These are phyloP conservation scores for Oreonectes daqikongensis DNA, from an alignment of 2,797 vertebrate species.

Conservation along the genomic window DNA sequence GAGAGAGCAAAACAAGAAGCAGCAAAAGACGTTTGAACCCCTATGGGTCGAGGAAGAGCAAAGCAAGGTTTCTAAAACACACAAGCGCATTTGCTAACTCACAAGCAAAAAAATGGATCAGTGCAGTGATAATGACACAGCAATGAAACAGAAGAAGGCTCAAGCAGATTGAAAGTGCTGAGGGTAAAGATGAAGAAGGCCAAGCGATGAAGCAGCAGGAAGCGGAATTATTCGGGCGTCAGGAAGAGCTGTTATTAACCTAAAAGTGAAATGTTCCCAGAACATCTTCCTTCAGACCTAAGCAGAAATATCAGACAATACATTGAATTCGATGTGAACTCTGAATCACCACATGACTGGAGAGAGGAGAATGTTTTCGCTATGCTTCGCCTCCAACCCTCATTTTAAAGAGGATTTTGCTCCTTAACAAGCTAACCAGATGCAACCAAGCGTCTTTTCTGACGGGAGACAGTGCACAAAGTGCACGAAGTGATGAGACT, in stretches of 20 bases:
- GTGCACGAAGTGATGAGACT: constrained; percentile 69
- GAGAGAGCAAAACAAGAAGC: constrained; percentile 17
- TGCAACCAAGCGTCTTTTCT: constrained; percentile 57
- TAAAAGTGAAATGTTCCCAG: constrained; percentile 13
- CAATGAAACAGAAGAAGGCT: constrained; percentile 53
- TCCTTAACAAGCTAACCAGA: constrained; percentile 57
- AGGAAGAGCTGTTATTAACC: constrained; percentile 31
- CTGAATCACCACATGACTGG: constrained; percentile 53
- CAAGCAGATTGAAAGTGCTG: not conserved
- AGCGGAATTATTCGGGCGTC: not conserved
- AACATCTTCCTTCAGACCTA: constrained; percentile 15
- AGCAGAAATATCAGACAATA: constrained; percentile 9
- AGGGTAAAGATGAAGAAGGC: constrained; percentile 4
- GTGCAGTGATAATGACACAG: constrained; percentile 58
- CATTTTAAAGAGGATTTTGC: constrained; percentile 37
- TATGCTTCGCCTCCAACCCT: constrained; percentile 20
- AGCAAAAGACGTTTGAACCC: not conserved
- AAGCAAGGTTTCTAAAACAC: not conserved
- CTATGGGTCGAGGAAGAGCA: not conserved
- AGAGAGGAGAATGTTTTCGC: constrained; percentile 35
- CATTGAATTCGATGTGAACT: constrained; percentile 53
- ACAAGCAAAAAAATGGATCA: constrained; percentile 8
- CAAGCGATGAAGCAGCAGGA: constrained; percentile 45
- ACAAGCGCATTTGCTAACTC: not conserved
- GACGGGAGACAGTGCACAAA: constrained; percentile 63